Conservation (phyloP, 2,888 invertebrate genomes). For the Nomada fabriciana region DNA sequence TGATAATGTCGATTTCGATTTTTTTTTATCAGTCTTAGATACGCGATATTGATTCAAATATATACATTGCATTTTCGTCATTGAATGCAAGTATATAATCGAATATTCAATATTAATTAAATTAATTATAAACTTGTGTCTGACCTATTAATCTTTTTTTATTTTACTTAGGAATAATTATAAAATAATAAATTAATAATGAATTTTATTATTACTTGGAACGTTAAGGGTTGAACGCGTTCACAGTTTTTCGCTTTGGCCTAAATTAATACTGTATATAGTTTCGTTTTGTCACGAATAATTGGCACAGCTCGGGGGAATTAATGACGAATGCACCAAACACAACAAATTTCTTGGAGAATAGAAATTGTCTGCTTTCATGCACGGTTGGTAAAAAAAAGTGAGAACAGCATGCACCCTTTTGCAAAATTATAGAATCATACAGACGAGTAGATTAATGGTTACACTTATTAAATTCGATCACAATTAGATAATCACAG, state of each 20-base stretch:
- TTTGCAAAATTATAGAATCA: slow-evolving; percentile 23
- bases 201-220: slow-evolving; percentile 27
- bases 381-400: slow-evolving; percentile 36
- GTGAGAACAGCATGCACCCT: slow-evolving; percentile 32
- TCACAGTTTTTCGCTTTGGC: slow-evolving; percentile 65
- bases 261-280: slow-evolving; percentile 55
- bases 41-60: not conserved
- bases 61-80: not conserved
- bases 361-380: slow-evolving; percentile 31
- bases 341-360: slow-evolving; percentile 18
- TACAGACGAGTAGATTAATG: not conserved
- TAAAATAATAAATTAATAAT: not conserved
- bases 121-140: not conserved
- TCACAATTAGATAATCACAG: not conserved
- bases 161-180: not conserved
- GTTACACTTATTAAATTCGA: slow-evolving; percentile 1
- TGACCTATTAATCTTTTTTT: not conserved
- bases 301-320: slow-evolving; percentile 36
- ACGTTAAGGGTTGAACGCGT: slow-evolving; percentile 58
- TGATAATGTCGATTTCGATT: not conserved
- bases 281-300: slow-evolving; percentile 35
- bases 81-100: not conserved
- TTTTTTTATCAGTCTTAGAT: not conserved
- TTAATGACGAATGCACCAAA: slow-evolving; percentile 28
- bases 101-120: not conserved